Evolutionary conservation across 2,113 vertebrate species (phyloP), one percentile per base, ranked within the genome.

Genomic region (Naja naja): DNA sequence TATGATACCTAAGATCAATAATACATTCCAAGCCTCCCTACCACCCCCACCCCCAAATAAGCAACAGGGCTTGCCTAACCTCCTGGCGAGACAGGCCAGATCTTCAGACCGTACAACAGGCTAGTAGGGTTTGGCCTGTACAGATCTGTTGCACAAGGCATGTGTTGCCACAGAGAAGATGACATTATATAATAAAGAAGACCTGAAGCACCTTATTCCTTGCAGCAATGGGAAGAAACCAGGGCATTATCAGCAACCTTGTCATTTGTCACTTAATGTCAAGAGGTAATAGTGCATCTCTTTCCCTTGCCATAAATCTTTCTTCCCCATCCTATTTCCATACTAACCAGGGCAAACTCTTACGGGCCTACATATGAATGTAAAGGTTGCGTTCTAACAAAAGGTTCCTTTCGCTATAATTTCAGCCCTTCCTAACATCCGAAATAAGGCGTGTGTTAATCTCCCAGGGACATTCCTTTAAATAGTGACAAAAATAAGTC

Each of bases 21-120:
- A 39, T 39, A 39, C 16, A 39, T 81, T 22, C 69, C 69, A 39
- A 39, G 34, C 30, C 10, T 3, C 25, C 3, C 8, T 2, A 12
- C 12, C 4, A 6, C 2, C 8, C 1, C 12, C 12, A 4, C 60
- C 10, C 1, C 0, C 4, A 0, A 69, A 81, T 39, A 34, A 81
- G 16, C 69, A 81, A 20, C 69, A 81, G 69, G 22, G 6, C 69
- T 81, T 39, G 69, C 18, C 69, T 39, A 39, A 81, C 34, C 20
- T 81, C 69, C 69, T 39, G 34, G 34, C 2, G 2, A 39, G 18
- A 39, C 16, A 81, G 16, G 16, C 69, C 69, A 81, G 16, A 39
- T 81, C 16, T 39, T 74, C 69, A 74, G 69, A 74, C 69, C n/a
- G 7, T 81, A 81, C 69, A 39, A 20, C 6, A 81, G 14, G 5